These are phyloP conservation scores for Nomada goodeniana DNA, from an alignment of 2,888 invertebrate genomes.

Conservation along the genomic window DNA sequence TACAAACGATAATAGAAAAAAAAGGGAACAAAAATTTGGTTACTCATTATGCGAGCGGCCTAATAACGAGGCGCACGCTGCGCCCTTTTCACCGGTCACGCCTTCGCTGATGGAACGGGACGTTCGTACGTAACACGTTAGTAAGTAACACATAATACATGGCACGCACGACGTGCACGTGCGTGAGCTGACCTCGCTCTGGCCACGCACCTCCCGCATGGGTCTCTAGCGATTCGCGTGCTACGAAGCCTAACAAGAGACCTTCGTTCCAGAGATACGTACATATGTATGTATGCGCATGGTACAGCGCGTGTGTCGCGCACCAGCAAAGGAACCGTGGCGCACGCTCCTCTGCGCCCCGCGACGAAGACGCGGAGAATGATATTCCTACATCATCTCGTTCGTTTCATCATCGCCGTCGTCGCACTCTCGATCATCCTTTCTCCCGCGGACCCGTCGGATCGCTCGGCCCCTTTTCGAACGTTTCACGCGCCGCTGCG, in stretches of 20 bases:
- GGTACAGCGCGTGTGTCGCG: constrained; percentile 49
- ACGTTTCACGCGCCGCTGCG: constrained; percentile 25
- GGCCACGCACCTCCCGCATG: constrained; percentile 79
- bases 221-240: constrained; percentile 61
- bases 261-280: constrained; percentile 39
- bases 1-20: constrained; percentile 19
- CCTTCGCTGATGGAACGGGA: constrained; percentile 50
- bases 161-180: constrained; percentile 70
- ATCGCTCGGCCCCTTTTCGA: constrained; percentile 10
- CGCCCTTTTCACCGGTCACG: constrained; percentile 45
- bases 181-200: constrained; percentile 78
- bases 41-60: constrained; percentile 44
- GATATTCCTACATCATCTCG: not conserved
- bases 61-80: constrained; percentile 42
- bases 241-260: constrained; percentile 57
- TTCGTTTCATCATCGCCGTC: not conserved
- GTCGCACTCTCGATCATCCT: constrained; percentile 39
- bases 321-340: constrained; percentile 16
- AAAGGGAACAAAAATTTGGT: not conserved
- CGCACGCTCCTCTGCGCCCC: constrained; percentile 27
- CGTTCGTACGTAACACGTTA: constrained; percentile 41
- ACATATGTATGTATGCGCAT: not conserved
- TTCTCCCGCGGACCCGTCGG: constrained; percentile 34
- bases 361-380: constrained; percentile 22
- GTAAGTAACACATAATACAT: constrained; percentile 43